phyloP scores from a whole-genome alignment of 2,113 vertebrate genomes.

The Oncorhynchus masou region DNA sequence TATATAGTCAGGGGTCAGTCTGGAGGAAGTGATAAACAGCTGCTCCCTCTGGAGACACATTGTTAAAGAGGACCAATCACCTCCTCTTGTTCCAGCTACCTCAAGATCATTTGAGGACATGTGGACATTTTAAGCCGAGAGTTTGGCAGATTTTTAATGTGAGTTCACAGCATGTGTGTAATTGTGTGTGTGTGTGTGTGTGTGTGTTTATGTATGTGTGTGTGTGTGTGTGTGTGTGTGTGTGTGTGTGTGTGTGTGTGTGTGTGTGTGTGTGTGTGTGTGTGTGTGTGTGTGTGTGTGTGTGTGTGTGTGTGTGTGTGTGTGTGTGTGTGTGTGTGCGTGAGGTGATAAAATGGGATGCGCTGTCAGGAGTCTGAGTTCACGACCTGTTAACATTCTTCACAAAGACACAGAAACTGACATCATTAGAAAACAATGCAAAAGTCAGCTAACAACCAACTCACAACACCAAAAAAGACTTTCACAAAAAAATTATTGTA shows the following conservation, averaged over 20 bases:
- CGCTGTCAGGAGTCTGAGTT: constrained; percentile 41
- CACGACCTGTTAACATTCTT: constrained; percentile 55
- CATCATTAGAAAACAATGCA: constrained; percentile 62
- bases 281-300: constrained; percentile 43
- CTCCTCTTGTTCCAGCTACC: too few species aligned
- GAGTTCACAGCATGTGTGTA: too few species aligned
- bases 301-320: constrained; percentile 1
- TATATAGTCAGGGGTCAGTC: too few species aligned
- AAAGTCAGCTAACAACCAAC: constrained; percentile 59
- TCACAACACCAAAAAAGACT: constrained; percentile 68
- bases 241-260: constrained; percentile 31
- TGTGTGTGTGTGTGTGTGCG: constrained; percentile 38
- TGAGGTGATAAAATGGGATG: constrained; percentile 46
- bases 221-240: constrained; percentile 16
- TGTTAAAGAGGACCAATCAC: too few species aligned
- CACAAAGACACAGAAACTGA: constrained; percentile 68
- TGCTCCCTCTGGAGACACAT: too few species aligned
- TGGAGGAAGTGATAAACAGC: too few species aligned
- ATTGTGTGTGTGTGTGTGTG: constrained; percentile 33
- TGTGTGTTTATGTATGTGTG: constrained; percentile 31
- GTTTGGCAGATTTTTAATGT: too few species aligned
- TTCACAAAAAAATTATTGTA: constrained; percentile 62
- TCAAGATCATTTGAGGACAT: too few species aligned
- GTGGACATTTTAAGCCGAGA: too few species aligned
- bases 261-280: constrained; percentile 11